Conservation (phyloP, 2,113 vertebrate genomes). For the Pandion haliaetus region DNA sequence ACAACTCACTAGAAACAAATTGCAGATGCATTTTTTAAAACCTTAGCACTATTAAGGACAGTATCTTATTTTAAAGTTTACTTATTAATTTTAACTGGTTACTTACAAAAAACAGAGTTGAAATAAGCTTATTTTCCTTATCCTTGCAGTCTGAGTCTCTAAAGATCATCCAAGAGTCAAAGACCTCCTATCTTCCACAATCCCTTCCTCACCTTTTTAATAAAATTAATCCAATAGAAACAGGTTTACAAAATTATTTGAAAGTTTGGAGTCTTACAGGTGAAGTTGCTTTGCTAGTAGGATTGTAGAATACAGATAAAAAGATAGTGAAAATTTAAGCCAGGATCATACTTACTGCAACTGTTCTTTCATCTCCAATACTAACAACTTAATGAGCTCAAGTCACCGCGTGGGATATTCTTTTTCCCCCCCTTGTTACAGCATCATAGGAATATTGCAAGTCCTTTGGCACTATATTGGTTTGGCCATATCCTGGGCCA, state of each 20-base stretch:
- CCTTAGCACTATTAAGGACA: background rate
- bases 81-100: constrained; percentile 33
- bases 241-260: background rate
- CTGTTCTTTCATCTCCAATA: background rate
- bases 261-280: background rate
- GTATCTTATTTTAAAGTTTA: background rate
- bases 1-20: background rate
- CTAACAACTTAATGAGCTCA: background rate
- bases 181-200: background rate
- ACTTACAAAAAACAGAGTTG: background rate
- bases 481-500: background rate
- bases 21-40: background rate
- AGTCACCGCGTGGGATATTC: fast-evolving
- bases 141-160: background rate
- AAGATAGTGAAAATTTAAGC: background rate
- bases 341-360: background rate
- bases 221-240: background rate
- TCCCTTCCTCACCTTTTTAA: background rate
- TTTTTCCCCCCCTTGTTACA: background rate
- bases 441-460: background rate
- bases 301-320: background rate
- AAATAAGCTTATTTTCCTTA: background rate
- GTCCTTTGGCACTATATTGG: background rate
- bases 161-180: background rate
- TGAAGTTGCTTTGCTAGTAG: background rate